These are phyloP conservation scores for Oncopeltus fasciatus DNA, from an alignment of 1,140 invertebrate species.

Conservation along the genomic window DNA sequence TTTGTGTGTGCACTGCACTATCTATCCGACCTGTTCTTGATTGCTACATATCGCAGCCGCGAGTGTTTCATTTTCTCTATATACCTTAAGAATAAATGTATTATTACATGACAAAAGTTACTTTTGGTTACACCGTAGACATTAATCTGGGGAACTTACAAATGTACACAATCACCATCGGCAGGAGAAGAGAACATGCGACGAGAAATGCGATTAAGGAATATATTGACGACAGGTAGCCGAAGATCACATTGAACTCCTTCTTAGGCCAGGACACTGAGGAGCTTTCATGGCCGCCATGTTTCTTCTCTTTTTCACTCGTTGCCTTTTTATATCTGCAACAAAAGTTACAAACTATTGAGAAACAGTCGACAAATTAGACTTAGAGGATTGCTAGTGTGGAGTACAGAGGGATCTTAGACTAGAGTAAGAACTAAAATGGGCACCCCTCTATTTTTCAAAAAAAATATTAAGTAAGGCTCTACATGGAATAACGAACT, in stretches of 20 bases:
- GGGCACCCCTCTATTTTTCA: too few species aligned
- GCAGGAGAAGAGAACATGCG: slow-evolving; percentile 11
- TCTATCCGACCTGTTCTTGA: too few species aligned
- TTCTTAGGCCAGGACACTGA: slow-evolving; percentile 2
- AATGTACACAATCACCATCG: slow-evolving; percentile 11
- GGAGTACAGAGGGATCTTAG: too few species aligned
- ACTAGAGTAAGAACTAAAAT: too few species aligned
- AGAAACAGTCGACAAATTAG: too few species aligned
- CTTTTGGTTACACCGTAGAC: neutral
- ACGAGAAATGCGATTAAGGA: slow-evolving; percentile 16
- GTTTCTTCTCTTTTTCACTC: neutral
- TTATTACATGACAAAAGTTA: neutral
- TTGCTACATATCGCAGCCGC: neutral
- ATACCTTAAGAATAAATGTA: neutral
- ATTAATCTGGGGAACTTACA: neutral
- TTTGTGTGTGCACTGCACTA: too few species aligned
- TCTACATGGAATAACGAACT: too few species aligned
- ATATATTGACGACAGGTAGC: slow-evolving; percentile 10
- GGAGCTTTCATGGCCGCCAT: neutral
- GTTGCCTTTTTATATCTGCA: slow-evolving; percentile 3
- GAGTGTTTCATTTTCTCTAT: neutral
- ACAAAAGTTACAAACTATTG: too few species aligned
- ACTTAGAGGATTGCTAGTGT: too few species aligned
- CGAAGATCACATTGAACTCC: slow-evolving; percentile 9
- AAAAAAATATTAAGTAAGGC: too few species aligned